Percentiles rank a stretch among this genome's conserved stretches.
Conservation (phyloP, 2,888 invertebrate species). For the Abrostola tripartita region DNA sequence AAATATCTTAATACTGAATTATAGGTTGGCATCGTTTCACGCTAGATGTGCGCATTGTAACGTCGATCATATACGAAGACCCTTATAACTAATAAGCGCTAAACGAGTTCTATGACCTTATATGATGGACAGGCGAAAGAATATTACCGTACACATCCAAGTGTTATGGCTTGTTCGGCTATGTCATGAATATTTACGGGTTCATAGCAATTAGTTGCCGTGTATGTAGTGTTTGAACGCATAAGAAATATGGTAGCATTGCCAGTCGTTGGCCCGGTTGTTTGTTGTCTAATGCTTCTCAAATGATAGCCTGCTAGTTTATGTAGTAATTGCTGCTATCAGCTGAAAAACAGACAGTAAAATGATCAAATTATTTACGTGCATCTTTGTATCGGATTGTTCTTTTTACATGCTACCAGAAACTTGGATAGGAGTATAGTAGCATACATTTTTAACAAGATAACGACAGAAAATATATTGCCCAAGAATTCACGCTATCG, state of each 20-base stretch:
- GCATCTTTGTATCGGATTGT: too few relatives aligned
- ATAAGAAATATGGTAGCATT: constrained; percentile 2
- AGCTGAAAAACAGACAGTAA: too few relatives aligned
- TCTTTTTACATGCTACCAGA: too few relatives aligned
- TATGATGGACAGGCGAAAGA: constrained; percentile 22
- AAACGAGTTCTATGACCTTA: constrained; percentile 28
- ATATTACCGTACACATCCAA: constrained; percentile 5
- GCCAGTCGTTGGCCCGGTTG: constrained; percentile 4
- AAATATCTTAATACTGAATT: too few relatives aligned
- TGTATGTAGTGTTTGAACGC: constrained; percentile 4
- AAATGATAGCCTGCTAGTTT: neutral
- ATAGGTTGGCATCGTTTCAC: too few relatives aligned
- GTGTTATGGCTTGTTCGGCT: constrained; percentile 5
- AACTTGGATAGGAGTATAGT: too few relatives aligned
- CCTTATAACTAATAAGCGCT: constrained; percentile 15
- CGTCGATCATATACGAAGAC: neutral
- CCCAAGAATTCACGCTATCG: neutral
- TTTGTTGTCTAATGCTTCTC: neutral
- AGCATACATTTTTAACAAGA: too few relatives aligned
- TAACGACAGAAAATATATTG: neutral
- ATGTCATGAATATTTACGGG: constrained; percentile 26
- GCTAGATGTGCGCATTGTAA: neutral
- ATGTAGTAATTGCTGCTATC: neutral
- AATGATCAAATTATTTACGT: too few relatives aligned
- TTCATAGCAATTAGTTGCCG: constrained; percentile 17